Evolutionary conservation across 2,113 vertebrate genomes (phyloP), one percentile per base, ranked within the genome.

Genomic region (Sebastes fasciatus): DNA sequence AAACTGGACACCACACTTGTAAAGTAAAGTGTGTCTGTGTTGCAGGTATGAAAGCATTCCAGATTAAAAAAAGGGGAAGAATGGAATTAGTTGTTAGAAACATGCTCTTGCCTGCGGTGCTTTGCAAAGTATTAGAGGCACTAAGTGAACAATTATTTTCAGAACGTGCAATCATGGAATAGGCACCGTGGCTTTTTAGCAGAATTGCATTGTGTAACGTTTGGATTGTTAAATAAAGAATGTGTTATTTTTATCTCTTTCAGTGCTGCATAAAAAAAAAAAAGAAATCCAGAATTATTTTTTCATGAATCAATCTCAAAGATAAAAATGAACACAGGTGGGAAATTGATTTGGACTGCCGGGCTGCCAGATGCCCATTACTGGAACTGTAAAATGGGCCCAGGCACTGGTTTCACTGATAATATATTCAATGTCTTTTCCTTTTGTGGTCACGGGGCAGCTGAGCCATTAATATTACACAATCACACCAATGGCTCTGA

Each of bases 381-480:
- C 74, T 19, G 55, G 78, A 75, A 82, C 81, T 82, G 85, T 73
- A 81, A 82, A 75, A 71, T 23, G 62, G 76, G 74, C 57, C 67
- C 51, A 70, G 82, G 62, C 63, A 73, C 64, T 52, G 80, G 71
- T 86, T 90, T 82, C 80, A 77, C 87, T 82, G 78, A 88, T 89
- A 86, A 89, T 72, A 73, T 82, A 90, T 91, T 91, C 90, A 85
- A 86, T 88, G 89, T 86, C 86, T 71, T 90, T 86, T 87, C 65
- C 62, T 83, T 34, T 69, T 80, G 86, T 91, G 90, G 87, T 86
- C 83, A 85, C 68, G 58, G 79, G 90, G 77, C 88, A 85, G 88
- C 86, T 84, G 84, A 91, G 75, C 86, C 90, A 92, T 93, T 92
- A 93, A 92, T 92, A 93, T 92, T 92, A 93, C 85, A 91, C 88